A percentile compares a stretch with the other conserved stretches of the same genome.
These are phyloP conservation scores for Heliothis virescens DNA, from an alignment of 1,140 invertebrate species.

Conservation along the genomic window DNA sequence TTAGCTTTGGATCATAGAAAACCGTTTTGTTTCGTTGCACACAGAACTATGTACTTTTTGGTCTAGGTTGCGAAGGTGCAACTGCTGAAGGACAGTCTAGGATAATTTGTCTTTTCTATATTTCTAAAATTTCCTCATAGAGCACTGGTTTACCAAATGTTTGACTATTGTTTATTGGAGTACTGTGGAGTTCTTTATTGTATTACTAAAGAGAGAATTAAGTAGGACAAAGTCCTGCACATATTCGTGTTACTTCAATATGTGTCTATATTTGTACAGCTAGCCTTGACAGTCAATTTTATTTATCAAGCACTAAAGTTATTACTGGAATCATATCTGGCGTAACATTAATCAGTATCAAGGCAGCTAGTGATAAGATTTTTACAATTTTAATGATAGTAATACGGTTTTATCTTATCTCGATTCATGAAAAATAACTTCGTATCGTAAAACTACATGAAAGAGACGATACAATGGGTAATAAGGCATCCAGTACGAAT, in stretches of 20 bases:
- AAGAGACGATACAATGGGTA: background rate
- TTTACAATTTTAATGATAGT: slow-evolving; percentile 19
- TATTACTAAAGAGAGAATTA: too few species aligned
- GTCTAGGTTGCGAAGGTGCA: too few species aligned
- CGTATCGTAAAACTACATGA: slow-evolving; percentile 3
- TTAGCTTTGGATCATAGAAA: background rate
- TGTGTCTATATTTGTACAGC: too few species aligned
- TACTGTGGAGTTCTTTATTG: too few species aligned
- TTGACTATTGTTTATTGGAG: too few species aligned
- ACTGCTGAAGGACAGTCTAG: background rate
- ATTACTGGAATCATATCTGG: slow-evolving; percentile 10
- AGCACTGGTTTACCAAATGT: too few species aligned
- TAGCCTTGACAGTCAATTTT: slow-evolving; percentile 13
- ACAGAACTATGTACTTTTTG: too few species aligned
- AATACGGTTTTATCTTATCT: slow-evolving; percentile 6
- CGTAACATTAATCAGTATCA: slow-evolving; percentile 4
- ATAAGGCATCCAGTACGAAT: too few species aligned
- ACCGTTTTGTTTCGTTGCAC: background rate
- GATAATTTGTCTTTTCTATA: background rate
- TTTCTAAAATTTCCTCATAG: background rate
- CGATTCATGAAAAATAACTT: background rate
- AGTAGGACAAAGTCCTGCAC: too few species aligned
- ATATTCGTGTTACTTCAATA: too few species aligned
- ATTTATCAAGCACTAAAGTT: slow-evolving; percentile 14
- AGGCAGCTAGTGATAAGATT: slow-evolving; percentile 13